phyloP scores from a whole-genome alignment of 2,797 vertebrate species.

The Chromis chromis region DNA sequence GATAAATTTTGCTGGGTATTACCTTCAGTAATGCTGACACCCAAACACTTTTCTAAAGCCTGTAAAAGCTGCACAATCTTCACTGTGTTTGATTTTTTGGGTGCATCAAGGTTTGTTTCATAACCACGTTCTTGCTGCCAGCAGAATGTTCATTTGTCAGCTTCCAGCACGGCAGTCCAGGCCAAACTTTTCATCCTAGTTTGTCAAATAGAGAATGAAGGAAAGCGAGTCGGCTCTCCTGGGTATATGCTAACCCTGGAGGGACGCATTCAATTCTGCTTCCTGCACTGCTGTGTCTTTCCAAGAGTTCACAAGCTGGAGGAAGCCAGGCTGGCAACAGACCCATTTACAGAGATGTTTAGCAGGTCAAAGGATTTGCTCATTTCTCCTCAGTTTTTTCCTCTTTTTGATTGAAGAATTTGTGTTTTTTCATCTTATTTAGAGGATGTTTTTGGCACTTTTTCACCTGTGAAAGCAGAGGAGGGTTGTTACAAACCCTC shows the following conservation, averaged over 20 bases:
- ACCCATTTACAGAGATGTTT: conserved; percentile 32
- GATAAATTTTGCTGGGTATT: neutral
- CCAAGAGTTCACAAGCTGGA: conserved; percentile 43
- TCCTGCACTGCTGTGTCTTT: conserved; percentile 61
- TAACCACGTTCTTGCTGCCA: conserved; percentile 60
- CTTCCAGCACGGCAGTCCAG: conserved; percentile 36
- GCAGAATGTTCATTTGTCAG: conserved; percentile 45
- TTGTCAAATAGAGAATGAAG: conserved; percentile 37
- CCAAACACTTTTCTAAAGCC: neutral
- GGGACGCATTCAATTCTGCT: conserved; percentile 61
- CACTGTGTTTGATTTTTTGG: conserved; percentile 6
- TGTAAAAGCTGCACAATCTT: conserved; percentile 4
- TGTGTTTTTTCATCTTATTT: too few relatives aligned
- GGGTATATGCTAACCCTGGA: conserved; percentile 37
- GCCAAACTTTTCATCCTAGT: conserved; percentile 54
- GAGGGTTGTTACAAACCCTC: conserved; percentile 63
- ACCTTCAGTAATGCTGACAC: neutral
- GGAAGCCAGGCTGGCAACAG: conserved; percentile 37
- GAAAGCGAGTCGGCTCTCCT: conserved; percentile 38
- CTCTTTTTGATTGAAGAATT: neutral
- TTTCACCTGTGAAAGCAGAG: conserved; percentile 49
- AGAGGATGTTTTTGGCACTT: too few relatives aligned
- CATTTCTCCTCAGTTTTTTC: neutral
- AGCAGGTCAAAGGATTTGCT: conserved; percentile 17
- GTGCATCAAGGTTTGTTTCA: conserved; percentile 46